phyloP scores from a whole-genome alignment of 2,113 vertebrate genomes.

The Paramormyrops kingsleyae region DNA sequence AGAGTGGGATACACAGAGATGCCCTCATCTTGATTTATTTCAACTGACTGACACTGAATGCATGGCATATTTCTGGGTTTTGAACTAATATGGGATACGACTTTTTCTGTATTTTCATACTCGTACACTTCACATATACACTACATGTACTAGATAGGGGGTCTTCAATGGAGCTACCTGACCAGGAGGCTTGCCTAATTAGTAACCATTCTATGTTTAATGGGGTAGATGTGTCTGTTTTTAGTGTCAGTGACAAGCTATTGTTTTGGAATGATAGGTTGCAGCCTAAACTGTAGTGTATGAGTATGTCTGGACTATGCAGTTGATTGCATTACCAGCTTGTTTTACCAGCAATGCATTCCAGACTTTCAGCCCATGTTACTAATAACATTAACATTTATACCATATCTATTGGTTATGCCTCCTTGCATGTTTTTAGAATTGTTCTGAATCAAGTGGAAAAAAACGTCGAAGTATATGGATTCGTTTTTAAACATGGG shows the following conservation, averaged over 20 bases:
- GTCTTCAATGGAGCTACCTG: neutral
- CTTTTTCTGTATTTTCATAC: neutral
- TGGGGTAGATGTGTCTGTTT: neutral
- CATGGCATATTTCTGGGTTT: neutral
- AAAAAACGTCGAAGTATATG: neutral
- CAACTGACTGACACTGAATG: neutral
- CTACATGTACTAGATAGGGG: neutral
- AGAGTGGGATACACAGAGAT: neutral
- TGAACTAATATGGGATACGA: neutral
- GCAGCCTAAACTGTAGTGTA: neutral
- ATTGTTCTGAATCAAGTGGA: neutral
- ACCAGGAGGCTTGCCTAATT: neutral
- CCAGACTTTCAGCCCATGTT: neutral
- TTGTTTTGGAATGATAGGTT: neutral
- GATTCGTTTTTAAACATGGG: neutral
- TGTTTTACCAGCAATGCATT: neutral
- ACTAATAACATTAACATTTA: neutral
- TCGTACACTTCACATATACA: no score
- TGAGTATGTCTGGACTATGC: neutral
- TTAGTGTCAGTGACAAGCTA: neutral
- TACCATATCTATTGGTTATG: neutral
- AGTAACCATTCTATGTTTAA: neutral
- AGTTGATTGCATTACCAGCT: neutral
- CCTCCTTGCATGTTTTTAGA: neutral
- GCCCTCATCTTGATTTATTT: neutral